These are phyloP conservation scores for Trididemnum nubilum DNA, from an alignment of 23 tunicate genomes.

Conservation along the genomic window DNA sequence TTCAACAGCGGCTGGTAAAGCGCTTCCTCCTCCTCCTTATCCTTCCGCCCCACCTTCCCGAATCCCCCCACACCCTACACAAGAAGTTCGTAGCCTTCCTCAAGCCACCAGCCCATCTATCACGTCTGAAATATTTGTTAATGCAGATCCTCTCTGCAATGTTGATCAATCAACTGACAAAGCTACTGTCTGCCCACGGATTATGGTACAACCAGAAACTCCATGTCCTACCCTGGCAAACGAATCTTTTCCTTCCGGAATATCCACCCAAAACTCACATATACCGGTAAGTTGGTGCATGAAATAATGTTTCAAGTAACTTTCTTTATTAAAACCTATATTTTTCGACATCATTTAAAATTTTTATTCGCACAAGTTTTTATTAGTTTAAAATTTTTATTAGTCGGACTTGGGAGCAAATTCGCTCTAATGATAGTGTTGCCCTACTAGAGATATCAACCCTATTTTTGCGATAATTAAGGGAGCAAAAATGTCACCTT, in stretches of 20 bases:
- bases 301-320: too few species aligned
- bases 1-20: background rate
- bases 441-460: too few species aligned
- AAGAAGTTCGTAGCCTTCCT: background rate
- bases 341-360: too few species aligned
- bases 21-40: conserved; percentile 23
- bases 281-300: conserved; percentile 59
- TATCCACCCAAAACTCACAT: conserved; percentile 22
- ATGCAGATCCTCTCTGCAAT: background rate
- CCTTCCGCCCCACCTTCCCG: background rate
- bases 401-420: too few species aligned
- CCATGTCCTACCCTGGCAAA: conserved; percentile 65
- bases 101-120: conserved; percentile 23
- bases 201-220: conserved; percentile 70
- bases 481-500: too few species aligned
- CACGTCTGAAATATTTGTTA: background rate
- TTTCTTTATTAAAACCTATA: too few species aligned
- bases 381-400: too few species aligned
- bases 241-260: conserved; percentile 50
- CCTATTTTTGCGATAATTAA: too few species aligned
- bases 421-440: too few species aligned
- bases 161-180: conserved; percentile 7
- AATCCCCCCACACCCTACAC: background rate
- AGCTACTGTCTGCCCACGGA: conserved; percentile 26
- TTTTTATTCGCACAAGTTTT: too few species aligned